Conservation (phyloP, 2,113 vertebrate genomes). For the Lepus americanus region DNA sequence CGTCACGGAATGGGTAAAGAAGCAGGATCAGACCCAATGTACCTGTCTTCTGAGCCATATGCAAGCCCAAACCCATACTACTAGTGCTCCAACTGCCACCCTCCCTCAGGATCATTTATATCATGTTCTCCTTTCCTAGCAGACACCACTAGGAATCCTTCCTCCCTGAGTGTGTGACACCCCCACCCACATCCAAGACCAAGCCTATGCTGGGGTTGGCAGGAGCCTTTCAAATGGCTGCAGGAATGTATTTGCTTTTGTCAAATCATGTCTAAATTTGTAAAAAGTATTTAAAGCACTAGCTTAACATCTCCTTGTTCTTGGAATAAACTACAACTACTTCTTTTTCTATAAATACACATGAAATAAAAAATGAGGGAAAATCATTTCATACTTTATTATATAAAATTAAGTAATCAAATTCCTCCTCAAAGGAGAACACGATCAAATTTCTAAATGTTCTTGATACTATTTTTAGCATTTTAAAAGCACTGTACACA, state of each 20-base stretch:
- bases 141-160: neutral
- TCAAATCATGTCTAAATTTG: conserved; percentile 37
- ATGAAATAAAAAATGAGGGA: conserved; percentile 63
- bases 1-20: neutral
- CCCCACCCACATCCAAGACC: neutral
- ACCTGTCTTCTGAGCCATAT: neutral
- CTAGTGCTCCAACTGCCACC: neutral
- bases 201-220: rapidly evolving
- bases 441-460: conserved; percentile 59
- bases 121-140: neutral
- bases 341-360: conserved; percentile 67
- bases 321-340: conserved; percentile 44
- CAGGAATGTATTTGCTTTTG: neutral
- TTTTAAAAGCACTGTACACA: conserved; percentile 65
- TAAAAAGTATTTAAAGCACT: neutral
- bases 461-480: conserved; percentile 73
- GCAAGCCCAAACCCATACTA: neutral
- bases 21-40: neutral
- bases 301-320: conserved; percentile 37
- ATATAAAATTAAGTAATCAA: conserved; percentile 75
- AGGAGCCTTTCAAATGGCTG: neutral
- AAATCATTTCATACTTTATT: conserved; percentile 73
- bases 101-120: no score
- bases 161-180: neutral
- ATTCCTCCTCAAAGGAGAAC: conserved; percentile 63